Evolutionary conservation across 2,888 invertebrate genomes (phyloP), one percentile per base, ranked within the genome.

Genomic region (Ormyrus thymus): DNA sequence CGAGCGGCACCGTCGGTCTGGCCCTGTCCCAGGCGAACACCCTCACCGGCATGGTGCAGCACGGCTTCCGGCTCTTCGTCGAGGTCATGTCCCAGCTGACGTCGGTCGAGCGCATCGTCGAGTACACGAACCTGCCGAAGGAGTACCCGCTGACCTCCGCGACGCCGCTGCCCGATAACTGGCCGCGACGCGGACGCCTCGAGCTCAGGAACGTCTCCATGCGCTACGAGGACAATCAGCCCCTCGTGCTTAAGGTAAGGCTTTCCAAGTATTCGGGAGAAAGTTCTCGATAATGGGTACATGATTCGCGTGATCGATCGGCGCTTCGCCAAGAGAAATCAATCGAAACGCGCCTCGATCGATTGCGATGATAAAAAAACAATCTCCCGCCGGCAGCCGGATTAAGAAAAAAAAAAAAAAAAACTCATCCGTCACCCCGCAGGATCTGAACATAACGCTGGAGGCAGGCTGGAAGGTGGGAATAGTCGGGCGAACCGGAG

Each of bases 401-500:
- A n/a, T n/a, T n/a, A n/a, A n/a, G n/a, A n/a, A n/a, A n/a, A n/a
- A n/a, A 29, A 29, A 1, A 29, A 29, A 29, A 29, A 29, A 29
- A 29, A 29, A 29, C 29, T 29, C 29, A 3, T 29, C 29, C 29
- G 11, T 46, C 46, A n/a, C 43, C 15, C 15, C 7, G 0, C 51
- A 89, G 89, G 79, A 94, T 86, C 91, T 96, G n/a, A 94, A 94
- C 84, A 89, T 96, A 69, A 90, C 90, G 1, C 93, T 96, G 79
- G 92, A 95, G 86, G 92, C 94, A 61, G 94, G 93, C 45, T 94
- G 95, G 92, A 95, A 95, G 93, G 92, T 96, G 45, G 96, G 96
- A 5, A 94, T 96, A 8, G 95, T 96, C 3, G 96, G 97, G 0
- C 91, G 96, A 84, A 97, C 97, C 0, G 97, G 97, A 0, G 96